These are phyloP conservation scores for Aleiodes leptofemur DNA, from an alignment of 2,888 invertebrate genomes.

Conservation along the genomic window DNA sequence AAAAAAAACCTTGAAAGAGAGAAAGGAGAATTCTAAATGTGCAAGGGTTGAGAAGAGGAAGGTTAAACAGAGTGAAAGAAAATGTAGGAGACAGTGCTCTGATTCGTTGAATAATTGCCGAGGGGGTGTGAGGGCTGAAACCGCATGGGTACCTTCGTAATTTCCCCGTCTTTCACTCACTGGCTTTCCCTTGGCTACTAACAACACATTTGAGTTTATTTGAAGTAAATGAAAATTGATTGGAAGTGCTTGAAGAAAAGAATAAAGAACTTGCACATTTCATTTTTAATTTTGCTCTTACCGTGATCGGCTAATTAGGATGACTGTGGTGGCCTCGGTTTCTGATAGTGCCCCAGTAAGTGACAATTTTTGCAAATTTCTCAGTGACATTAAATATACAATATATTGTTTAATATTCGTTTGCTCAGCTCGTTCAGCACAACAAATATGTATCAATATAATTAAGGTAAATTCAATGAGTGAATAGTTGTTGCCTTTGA, in stretches of 20 bases:
- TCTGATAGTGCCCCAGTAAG: too few relatives aligned
- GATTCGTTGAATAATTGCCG: conserved; percentile 22
- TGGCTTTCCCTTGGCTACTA: background rate
- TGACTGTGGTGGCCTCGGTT: too few relatives aligned
- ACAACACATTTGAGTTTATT: conserved; percentile 5
- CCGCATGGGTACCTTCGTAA: conserved; percentile 13
- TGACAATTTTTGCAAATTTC: too few relatives aligned
- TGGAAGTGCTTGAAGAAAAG: background rate
- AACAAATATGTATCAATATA: too few relatives aligned
- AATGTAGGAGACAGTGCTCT: conserved; percentile 12
- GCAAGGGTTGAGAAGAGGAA: background rate
- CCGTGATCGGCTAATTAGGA: too few relatives aligned
- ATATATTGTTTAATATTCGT: too few relatives aligned
- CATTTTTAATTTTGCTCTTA: too few relatives aligned
- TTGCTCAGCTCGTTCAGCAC: too few relatives aligned
- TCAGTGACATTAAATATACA: too few relatives aligned
- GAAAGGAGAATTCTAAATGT: background rate
- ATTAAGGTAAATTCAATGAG: too few relatives aligned
- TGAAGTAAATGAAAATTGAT: background rate
- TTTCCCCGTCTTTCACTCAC: background rate
- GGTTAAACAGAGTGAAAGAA: conserved; percentile 8
- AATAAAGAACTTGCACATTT: too few relatives aligned
- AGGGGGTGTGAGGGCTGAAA: background rate
- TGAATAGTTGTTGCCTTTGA: too few relatives aligned
- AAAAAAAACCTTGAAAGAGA: background rate